Evolutionary conservation across 2,888 invertebrate genomes (phyloP), one percentile per base, ranked within the genome.

Genomic region (Caenorhabditis auriculariae): DNA sequence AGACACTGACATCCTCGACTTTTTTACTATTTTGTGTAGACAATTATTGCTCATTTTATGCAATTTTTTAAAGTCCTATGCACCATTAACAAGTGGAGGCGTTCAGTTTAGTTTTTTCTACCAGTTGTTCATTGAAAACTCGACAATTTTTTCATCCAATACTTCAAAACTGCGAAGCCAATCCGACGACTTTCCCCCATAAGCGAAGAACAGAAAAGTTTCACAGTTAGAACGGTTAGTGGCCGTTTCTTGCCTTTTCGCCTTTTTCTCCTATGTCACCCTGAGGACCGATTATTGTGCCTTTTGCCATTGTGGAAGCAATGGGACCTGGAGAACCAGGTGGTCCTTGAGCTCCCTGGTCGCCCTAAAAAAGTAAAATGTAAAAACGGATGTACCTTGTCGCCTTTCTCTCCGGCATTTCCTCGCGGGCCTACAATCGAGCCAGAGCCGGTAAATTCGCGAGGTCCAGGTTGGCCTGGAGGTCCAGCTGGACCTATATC

Each of bases 231-330:
- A 47, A 38, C 23, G n/a, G 49, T 28, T 23, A 39, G 57, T 57
- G 29, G 29, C 42, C 43, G 21, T 50, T 47, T 54, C 69, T 65
- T 67, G 66, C 81, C 80, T 82, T 81, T 59, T 82, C 82, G 26
- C 93, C 93, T 68, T 87, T 87, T 1, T 82, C 72, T 27, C 93
- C 93, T 27, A 90, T 89, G 41, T 67, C 62, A 58, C 80, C 80
- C 57, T 70, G 69, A 32, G 80, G 80, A 49, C 80, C 80, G 46
- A 78, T 69, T 57, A 77, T 75, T 55, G 77, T 68, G 51, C 80
- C 78, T 58, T 79, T 81, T 54, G 73, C 55, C 55, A 71, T 70
- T 49, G 72, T 73, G 47, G 54, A 65, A 28, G 77, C 69, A 32
- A 63, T 60, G 35, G 76, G 75, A 41, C 79, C 79, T 26, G 79